Conservation (phyloP, 2,888 invertebrate genomes). For the Idaea biselata region DNA sequence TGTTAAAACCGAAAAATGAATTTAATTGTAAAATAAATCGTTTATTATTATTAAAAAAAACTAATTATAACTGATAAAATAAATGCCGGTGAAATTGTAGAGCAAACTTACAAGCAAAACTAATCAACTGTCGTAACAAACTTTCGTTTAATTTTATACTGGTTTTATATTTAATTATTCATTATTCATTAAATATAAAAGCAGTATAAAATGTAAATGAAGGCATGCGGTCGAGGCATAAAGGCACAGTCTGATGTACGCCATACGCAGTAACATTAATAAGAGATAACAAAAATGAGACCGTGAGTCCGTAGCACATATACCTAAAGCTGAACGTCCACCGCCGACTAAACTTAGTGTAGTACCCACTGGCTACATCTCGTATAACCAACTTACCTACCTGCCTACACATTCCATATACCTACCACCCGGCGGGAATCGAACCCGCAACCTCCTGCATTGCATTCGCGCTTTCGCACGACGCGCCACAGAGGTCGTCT, state of each 20-base stretch:
- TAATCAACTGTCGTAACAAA: not conserved
- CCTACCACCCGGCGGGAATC: too few relatives aligned
- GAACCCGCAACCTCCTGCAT: too few relatives aligned
- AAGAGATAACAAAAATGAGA: slow-evolving; percentile 1
- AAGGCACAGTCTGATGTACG: not conserved
- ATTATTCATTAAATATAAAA: not conserved
- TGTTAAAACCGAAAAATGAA: too few relatives aligned
- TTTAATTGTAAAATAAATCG: too few relatives aligned
- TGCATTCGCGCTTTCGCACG: too few relatives aligned
- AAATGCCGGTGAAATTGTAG: not conserved
- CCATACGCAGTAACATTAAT: not conserved
- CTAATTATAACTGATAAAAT: too few relatives aligned
- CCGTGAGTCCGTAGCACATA: not conserved
- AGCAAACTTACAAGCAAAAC: not conserved
- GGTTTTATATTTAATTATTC: not conserved
- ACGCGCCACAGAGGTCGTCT: too few relatives aligned
- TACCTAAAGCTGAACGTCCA: not conserved
- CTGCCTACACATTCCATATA: too few relatives aligned
- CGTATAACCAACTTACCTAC: too few relatives aligned
- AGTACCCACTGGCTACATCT: too few relatives aligned
- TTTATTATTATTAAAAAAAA: too few relatives aligned
- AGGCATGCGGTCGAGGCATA: not conserved
- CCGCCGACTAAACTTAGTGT: too few relatives aligned
- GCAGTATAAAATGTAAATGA: slow-evolving; percentile 1
- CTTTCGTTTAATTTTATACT: not conserved